Evolutionary conservation across 2,113 vertebrate species (phyloP).

Genomic region (Paedocypris sp.): DNA sequence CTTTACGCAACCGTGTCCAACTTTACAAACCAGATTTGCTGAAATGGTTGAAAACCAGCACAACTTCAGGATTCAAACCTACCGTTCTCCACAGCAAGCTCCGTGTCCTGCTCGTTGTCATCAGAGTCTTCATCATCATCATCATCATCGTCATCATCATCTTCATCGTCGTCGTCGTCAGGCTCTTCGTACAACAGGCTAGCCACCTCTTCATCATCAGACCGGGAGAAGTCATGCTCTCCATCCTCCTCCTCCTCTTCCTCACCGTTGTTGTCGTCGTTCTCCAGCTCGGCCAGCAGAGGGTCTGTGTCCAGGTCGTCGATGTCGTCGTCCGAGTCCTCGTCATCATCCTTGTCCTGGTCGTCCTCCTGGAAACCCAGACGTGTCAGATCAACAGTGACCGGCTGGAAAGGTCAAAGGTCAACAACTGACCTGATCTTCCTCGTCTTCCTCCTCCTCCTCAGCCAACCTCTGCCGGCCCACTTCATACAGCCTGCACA

Average conservation of each 20-base stretch:
- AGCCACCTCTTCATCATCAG: conserved; percentile 84
- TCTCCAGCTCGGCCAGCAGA: conserved; percentile 81
- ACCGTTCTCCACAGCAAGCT: conserved; percentile 89
- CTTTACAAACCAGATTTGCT: too few relatives aligned
- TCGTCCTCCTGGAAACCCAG: conserved; percentile 57
- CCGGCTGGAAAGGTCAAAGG: too few relatives aligned
- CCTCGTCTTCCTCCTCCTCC: conserved; percentile 95
- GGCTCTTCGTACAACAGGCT: conserved; percentile 80
- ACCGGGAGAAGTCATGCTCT: conserved; percentile 83
- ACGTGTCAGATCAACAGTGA: not conserved
- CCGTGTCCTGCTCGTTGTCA: conserved; percentile 69
- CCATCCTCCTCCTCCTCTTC: conserved; percentile 80
- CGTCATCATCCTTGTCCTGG: conserved; percentile 83
- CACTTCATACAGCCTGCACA: conserved; percentile 95
- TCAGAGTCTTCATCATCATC: conserved; percentile 51
- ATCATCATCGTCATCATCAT: conserved; percentile 62
- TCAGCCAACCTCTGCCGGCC: conserved; percentile 92
- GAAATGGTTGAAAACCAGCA: too few relatives aligned
- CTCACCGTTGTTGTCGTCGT: conserved; percentile 75
- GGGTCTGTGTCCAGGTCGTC: conserved; percentile 92
- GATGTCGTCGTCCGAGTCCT: conserved; percentile 85
- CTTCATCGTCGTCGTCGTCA: conserved; percentile 80
- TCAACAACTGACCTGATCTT: conserved; percentile 53
- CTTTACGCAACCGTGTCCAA: too few relatives aligned
- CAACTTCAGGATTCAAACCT: too few relatives aligned